Evolutionary conservation across 2,888 invertebrate genomes (phyloP).

Genomic region (Ctena decussata): DNA sequence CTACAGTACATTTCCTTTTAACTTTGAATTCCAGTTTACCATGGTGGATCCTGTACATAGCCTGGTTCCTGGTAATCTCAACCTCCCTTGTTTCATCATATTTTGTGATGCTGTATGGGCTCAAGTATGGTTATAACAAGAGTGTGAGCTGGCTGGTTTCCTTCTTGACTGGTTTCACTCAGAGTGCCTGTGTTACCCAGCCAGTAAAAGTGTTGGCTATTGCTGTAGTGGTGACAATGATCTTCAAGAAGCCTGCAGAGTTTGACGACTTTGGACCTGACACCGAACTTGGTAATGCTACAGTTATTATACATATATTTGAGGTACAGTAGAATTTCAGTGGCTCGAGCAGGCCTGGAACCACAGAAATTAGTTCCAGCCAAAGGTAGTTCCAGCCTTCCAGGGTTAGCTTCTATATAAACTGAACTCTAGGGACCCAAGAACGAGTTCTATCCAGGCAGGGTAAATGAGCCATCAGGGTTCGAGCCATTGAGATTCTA

Average conservation of each 20-base stretch:
- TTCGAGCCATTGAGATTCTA: no score
- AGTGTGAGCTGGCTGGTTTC: conserved; percentile 80
- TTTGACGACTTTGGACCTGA: conserved; percentile 52
- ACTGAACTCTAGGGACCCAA: no score
- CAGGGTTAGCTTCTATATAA: no score
- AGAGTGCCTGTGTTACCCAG: conserved; percentile 69
- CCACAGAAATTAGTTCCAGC: no score
- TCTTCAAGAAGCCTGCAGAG: conserved; percentile 68
- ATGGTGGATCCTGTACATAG: conserved; percentile 81
- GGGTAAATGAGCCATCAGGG: no score
- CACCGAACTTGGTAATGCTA: conserved; percentile 30
- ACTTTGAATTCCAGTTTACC: conserved; percentile 76
- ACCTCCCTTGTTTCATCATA: conserved; percentile 72
- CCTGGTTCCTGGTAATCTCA: conserved; percentile 70
- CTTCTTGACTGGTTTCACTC: conserved; percentile 77
- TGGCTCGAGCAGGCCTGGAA: no score
- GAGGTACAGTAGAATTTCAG: no score
- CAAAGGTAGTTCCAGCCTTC: no score
- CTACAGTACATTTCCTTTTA: no score
- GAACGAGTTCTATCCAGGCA: no score
- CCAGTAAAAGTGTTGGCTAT: conserved; percentile 72
- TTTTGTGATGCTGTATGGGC: conserved; percentile 81
- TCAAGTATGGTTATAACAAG: conserved; percentile 78
- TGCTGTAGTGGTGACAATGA: conserved; percentile 64
- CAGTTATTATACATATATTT: no score